A percentile compares a stretch with the other conserved stretches of the same genome.
phyloP scores from a whole-genome alignment of 2,797 vertebrate genomes.

The Channallabes apus region DNA sequence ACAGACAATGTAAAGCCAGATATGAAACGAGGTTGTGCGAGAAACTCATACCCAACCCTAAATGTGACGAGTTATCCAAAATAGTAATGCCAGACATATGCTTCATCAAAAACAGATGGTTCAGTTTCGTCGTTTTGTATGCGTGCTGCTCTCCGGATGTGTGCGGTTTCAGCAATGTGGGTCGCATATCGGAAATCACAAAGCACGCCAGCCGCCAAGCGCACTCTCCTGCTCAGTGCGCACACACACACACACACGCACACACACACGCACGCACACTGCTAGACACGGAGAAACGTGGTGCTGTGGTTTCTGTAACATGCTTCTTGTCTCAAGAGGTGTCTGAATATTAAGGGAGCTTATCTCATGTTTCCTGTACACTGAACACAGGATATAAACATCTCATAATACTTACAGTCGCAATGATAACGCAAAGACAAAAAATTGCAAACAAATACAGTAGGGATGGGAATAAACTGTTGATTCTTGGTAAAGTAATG shows the following conservation, averaged over 20 bases:
- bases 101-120: constrained; percentile 22
- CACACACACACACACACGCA: too few species aligned
- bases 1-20: constrained; percentile 42
- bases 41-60: neutral
- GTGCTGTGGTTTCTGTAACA: constrained; percentile 25
- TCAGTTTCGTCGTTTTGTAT: constrained; percentile 8
- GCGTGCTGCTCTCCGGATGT: constrained; percentile 45
- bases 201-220: constrained; percentile 21
- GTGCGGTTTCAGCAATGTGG: constrained; percentile 29
- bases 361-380: constrained; percentile 35
- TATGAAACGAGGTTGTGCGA: neutral
- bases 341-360: neutral
- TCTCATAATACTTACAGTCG: neutral
- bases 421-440: neutral
- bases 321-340: neutral
- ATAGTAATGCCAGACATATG: neutral
- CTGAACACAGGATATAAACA: constrained; percentile 10
- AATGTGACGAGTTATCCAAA: neutral
- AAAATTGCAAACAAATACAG: neutral
- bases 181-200: constrained; percentile 46
- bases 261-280: neutral
- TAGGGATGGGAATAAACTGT: neutral
- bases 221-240: neutral
- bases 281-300: neutral
- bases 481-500: neutral